Conservation (phyloP, 2,888 invertebrate species). For the Argynnis bischoffii region DNA sequence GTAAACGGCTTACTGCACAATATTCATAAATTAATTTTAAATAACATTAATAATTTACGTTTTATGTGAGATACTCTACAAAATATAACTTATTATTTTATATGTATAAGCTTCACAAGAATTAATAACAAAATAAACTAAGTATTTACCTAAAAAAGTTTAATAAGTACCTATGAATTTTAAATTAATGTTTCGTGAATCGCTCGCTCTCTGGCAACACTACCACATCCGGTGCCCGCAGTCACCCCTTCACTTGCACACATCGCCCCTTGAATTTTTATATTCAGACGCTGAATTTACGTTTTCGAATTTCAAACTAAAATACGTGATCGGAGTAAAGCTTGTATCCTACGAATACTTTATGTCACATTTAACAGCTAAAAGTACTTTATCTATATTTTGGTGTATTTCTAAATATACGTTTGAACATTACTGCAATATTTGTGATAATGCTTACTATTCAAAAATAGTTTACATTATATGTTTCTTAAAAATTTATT, state of each 20-base stretch:
- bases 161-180: background rate
- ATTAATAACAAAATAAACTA: too few relatives aligned
- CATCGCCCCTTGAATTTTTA: constrained; percentile 62
- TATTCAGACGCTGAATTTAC: constrained; percentile 70
- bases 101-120: too few relatives aligned
- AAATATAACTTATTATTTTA: too few relatives aligned
- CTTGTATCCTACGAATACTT: constrained; percentile 58
- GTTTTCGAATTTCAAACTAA: constrained; percentile 70
- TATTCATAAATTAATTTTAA: too few relatives aligned
- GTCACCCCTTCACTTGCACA: constrained; percentile 49
- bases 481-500: background rate
- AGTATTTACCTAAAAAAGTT: background rate
- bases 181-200: constrained; percentile 9
- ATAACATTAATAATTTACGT: too few relatives aligned
- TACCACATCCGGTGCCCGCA: constrained; percentile 44
- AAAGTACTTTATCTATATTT: constrained; percentile 47
- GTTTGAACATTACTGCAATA: constrained; percentile 3
- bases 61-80: too few relatives aligned
- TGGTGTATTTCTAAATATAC: constrained; percentile 10
- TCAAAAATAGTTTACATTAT: background rate
- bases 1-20: too few relatives aligned
- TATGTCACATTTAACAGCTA: constrained; percentile 52
- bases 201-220: constrained; percentile 28
- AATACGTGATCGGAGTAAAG: constrained; percentile 65
- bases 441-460: background rate